These are phyloP conservation scores for Myotis davidii DNA, from an alignment of 2,113 vertebrate genomes.

Conservation along the genomic window DNA sequence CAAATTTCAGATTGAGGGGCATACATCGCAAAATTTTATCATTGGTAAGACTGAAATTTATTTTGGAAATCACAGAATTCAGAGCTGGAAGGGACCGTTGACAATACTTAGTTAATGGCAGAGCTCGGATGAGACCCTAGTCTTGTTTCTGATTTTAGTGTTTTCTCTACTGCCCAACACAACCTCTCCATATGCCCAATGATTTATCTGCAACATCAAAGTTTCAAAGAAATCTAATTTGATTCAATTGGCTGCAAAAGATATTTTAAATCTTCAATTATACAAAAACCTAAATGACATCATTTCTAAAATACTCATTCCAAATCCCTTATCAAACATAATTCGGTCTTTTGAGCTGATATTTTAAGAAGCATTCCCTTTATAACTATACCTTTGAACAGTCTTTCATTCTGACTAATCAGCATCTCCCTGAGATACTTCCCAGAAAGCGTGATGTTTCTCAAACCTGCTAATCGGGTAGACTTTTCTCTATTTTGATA, in stretches of 20 bases:
- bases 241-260: constrained; percentile 24
- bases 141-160: background rate
- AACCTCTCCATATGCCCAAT: background rate
- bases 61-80: constrained; percentile 32
- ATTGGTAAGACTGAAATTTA: background rate
- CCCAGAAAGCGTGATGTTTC: constrained; percentile 31
- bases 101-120: background rate
- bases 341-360: background rate
- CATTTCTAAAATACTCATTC: constrained; percentile 53
- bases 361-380: background rate
- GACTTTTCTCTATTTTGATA: background rate
- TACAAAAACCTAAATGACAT: constrained; percentile 58
- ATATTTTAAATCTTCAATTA: constrained; percentile 54
- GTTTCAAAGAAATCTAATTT: constrained; percentile 31
- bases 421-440: background rate
- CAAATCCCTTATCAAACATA: constrained; percentile 53
- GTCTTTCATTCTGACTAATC: background rate
- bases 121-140: background rate
- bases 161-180: background rate
- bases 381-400: constrained; percentile 6
- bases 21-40: constrained; percentile 7
- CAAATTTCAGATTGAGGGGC: constrained; percentile 21
- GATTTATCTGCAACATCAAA: constrained; percentile 20
- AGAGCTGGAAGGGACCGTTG: background rate
- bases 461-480: constrained; percentile 49